A percentile compares a stretch with the other conserved stretches of the same genome.
These are phyloP conservation scores for Euura lappo DNA, from an alignment of 1,140 invertebrate genomes.

Conservation along the genomic window DNA sequence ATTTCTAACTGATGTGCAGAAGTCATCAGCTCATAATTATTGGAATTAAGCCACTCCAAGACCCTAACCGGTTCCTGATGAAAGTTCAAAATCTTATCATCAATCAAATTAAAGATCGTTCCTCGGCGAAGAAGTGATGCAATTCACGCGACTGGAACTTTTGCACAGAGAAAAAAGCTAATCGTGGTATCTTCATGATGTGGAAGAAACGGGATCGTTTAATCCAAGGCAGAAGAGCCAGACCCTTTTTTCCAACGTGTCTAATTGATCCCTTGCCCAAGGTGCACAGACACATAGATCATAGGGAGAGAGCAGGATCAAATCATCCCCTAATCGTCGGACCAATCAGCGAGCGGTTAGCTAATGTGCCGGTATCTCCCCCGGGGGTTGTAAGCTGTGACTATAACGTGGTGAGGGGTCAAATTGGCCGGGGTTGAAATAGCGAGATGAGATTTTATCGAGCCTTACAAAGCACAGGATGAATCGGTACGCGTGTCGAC, in stretches of 20 bases:
- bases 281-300: neutral
- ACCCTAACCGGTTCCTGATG: too few species aligned
- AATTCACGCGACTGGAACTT: too few species aligned
- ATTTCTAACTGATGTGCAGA: too few species aligned
- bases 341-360: slow-evolving; percentile 25
- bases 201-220: slow-evolving; percentile 24
- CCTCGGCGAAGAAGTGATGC: too few species aligned
- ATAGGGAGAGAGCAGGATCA: neutral
- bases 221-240: too few species aligned
- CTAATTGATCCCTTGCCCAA: too few species aligned
- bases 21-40: too few species aligned
- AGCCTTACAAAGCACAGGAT: neutral
- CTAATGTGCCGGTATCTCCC: slow-evolving; percentile 17
- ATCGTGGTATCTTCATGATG: slow-evolving; percentile 24
- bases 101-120: too few species aligned
- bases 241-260: too few species aligned
- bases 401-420: slow-evolving; percentile 3
- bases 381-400: slow-evolving; percentile 11
- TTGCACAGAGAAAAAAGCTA: neutral
- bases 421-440: slow-evolving; percentile 17
- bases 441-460: neutral
- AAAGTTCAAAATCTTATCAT: too few species aligned
- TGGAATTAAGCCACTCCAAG: too few species aligned
- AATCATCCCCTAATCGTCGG: slow-evolving; percentile 27
- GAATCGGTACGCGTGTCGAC: too few species aligned